Conservation (phyloP, 2,888 invertebrate genomes). For the Sphaerophoria rueppellii region DNA sequence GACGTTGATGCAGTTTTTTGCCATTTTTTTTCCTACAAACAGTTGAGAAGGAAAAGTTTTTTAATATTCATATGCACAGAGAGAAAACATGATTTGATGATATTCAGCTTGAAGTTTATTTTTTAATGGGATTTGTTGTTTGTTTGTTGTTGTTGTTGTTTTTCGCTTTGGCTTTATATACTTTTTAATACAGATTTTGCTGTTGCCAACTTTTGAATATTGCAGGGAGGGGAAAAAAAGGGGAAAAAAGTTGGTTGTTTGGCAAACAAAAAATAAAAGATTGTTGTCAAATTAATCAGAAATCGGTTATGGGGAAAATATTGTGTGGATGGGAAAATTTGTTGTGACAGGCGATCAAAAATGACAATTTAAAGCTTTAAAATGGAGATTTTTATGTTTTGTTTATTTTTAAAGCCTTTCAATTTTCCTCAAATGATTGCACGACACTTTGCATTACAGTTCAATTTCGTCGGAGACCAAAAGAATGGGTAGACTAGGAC, state of each 20-base stretch:
- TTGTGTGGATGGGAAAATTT: no score
- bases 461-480: no score
- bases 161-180: background rate
- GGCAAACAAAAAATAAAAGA: background rate
- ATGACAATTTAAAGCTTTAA: no score
- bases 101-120: slow-evolving; percentile 68
- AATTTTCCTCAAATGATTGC: no score
- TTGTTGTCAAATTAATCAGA: no score
- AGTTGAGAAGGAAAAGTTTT: slow-evolving; percentile 65
- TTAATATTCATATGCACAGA: slow-evolving; percentile 71
- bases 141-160: background rate
- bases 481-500: no score
- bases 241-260: background rate
- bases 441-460: no score
- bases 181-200: background rate
- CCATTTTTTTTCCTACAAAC: background rate
- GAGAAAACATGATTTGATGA: slow-evolving; percentile 67
- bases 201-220: background rate
- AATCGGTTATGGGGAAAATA: no score
- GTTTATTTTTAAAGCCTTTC: no score
- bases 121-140: slow-evolving; percentile 57
- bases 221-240: background rate
- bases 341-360: no score
- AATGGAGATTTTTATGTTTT: no score
- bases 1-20: slow-evolving; percentile 32